These are phyloP conservation scores for Zeuzera pyrina DNA, from an alignment of 2,888 invertebrate species.

Conservation along the genomic window DNA sequence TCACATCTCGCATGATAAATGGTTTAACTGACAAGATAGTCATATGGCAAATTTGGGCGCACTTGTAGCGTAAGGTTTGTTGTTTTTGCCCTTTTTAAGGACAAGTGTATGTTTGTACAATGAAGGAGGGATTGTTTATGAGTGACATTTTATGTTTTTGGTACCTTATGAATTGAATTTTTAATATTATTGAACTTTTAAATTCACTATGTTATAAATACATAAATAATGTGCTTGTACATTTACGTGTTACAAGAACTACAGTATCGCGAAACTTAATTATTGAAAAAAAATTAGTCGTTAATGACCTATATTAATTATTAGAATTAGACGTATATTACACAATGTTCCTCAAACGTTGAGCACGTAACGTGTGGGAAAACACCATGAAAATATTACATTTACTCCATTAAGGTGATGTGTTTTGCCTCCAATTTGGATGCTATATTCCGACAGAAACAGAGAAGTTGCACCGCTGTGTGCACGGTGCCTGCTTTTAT, in stretches of 20 bases:
- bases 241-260: too few relatives aligned
- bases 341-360: slow-evolving; percentile 31
- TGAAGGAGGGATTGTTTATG: too few relatives aligned
- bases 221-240: too few relatives aligned
- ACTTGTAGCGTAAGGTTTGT: slow-evolving; percentile 42
- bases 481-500: slow-evolving; percentile 6
- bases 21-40: slow-evolving; percentile 53
- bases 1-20: slow-evolving; percentile 66
- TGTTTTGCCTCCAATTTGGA: slow-evolving; percentile 20
- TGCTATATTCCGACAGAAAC: slow-evolving; percentile 24
- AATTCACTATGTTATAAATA: too few relatives aligned
- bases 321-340: too few relatives aligned
- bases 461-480: slow-evolving; percentile 16
- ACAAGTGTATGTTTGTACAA: slow-evolving; percentile 22
- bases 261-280: too few relatives aligned
- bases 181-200: too few relatives aligned
- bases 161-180: too few relatives aligned
- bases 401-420: slow-evolving; percentile 29
- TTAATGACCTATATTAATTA: too few relatives aligned
- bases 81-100: slow-evolving; percentile 22
- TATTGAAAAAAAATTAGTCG: too few relatives aligned
- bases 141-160: slow-evolving; percentile 7
- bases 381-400: slow-evolving; percentile 30
- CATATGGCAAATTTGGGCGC: slow-evolving; percentile 63
- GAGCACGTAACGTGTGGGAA: slow-evolving; percentile 29